Evolutionary conservation across 2,113 vertebrate species (phyloP).

Genomic region (Silurus glanis): DNA sequence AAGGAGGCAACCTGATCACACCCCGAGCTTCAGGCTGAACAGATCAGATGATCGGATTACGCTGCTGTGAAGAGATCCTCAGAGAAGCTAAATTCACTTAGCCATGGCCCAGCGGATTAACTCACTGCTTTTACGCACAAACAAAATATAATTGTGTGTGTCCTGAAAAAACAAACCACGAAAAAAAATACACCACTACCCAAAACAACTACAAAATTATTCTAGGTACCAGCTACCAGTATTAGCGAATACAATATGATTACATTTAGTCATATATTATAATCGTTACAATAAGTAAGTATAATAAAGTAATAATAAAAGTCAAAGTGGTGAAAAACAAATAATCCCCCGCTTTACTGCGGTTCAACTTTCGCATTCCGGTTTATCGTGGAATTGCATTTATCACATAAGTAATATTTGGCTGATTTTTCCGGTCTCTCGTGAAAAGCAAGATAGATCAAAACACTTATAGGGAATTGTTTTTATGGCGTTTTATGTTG

Average conservation of each 20-base stretch:
- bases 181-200: not conserved
- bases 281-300: not conserved
- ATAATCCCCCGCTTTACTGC: too few relatives aligned
- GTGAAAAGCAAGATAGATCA: too few relatives aligned
- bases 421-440: too few relatives aligned
- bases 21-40: conserved; percentile 43
- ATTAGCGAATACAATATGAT: not conserved
- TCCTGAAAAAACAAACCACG: not conserved
- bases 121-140: not conserved
- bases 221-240: not conserved
- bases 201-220: not conserved
- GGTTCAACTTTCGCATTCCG: too few relatives aligned
- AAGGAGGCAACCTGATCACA: conserved; percentile 30
- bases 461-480: too few relatives aligned
- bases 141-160: not conserved
- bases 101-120: conserved; percentile 13
- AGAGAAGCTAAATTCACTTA: conserved; percentile 61
- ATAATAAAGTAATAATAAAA: not conserved
- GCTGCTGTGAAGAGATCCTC: conserved; percentile 57
- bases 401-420: too few relatives aligned
- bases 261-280: not conserved
- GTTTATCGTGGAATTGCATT: too few relatives aligned
- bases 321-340: not conserved
- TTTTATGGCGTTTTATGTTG: too few relatives aligned
- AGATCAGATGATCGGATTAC: conserved; percentile 62